Evolutionary conservation across 2,888 invertebrate genomes (phyloP), one percentile per base, ranked within the genome.

Genomic region (Leucophenga montana): DNA sequence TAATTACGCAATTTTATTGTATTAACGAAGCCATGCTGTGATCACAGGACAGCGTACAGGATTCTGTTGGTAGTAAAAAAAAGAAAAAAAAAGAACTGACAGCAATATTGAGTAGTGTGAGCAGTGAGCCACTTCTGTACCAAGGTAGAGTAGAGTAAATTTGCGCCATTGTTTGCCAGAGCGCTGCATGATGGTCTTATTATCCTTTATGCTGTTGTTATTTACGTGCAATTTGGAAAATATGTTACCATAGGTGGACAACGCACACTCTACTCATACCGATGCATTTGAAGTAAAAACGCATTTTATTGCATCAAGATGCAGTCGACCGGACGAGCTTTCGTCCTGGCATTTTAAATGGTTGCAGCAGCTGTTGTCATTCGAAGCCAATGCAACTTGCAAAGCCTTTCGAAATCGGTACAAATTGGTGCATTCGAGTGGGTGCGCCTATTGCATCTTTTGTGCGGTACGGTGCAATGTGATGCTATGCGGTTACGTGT

Each of bases 1-100:
- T 88, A 88, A 88, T 88, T 88, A 88, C 87, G 86, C 83, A 86
- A 85, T 86, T 88, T 88, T 88, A 88, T 88, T 88, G 89, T 87
- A 88, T 88, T 88, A 88, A 84, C 83, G 76, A 72, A 68, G 33
- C 31, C 11, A 39, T 20, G 44, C 66, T 16, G 31, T 66, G 66
- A 71, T 75, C 57, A 27, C 31, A 27, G 66, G 75, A 73, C 70
- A 70, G 72, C 66, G 67, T 57, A 20, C 31, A 31, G 22, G 57
- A 39, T 39, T 3, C 11, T 50, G 50, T 50, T 50, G 50, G 5
- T 48, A 16, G 50, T 13, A 50, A n/a, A 13, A 46, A 46, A 13
- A 46, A 46, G 3, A 46, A n/a, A 13, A n/a, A 46, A 13, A 8
- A 50, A 3, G n/a, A 50, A n/a, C 16, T 16, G 50, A 50, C 50